phyloP scores from a whole-genome alignment of 2,113 vertebrate species.

The Coptodon bakossiorum region DNA sequence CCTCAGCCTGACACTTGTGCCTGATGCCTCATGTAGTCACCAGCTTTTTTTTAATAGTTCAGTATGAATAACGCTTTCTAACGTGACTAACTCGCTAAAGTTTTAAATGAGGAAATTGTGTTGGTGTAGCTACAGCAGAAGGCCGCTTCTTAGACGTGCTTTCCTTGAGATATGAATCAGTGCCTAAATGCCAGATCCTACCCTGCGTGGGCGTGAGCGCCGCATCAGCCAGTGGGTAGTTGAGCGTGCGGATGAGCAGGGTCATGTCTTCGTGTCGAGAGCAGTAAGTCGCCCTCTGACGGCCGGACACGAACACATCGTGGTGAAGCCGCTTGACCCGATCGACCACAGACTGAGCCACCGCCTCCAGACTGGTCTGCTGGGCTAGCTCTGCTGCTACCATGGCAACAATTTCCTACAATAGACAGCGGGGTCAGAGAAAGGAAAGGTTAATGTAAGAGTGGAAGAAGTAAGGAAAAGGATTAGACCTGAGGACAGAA shows the following conservation, averaged over 20 bases:
- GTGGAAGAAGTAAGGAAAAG: neutral
- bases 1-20: neutral
- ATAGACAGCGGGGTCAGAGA: neutral
- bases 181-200: conserved; percentile 29
- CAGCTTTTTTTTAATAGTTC: accelerated
- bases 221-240: conserved; percentile 82
- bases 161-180: neutral
- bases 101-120: neutral
- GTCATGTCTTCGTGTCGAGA: conserved; percentile 96
- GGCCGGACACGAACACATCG: conserved; percentile 85
- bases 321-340: conserved; percentile 88
- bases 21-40: no score
- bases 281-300: conserved; percentile 83
- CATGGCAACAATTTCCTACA: conserved; percentile 95
- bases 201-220: conserved; percentile 81
- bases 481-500: neutral
- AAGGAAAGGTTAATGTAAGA: neutral
- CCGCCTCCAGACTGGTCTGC: conserved; percentile 85
- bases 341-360: conserved; percentile 94
- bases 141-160: neutral
- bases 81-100: neutral
- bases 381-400: conserved; percentile 94
- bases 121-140: neutral
- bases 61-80: neutral
- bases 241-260: conserved; percentile 89